Conservation (phyloP, 2,888 invertebrate species). For the Melangyna quadrimaculata region DNA sequence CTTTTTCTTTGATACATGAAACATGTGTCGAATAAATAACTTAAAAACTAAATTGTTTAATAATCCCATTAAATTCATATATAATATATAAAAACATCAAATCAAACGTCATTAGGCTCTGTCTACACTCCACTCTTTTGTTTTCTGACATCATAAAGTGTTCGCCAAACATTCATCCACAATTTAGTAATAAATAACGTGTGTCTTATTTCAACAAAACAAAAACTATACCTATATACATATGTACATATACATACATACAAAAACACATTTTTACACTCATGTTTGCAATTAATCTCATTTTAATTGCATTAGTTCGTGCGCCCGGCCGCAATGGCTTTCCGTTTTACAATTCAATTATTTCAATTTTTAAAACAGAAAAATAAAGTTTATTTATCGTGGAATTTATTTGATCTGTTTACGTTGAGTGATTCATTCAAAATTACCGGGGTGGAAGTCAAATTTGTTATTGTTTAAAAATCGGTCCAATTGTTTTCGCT, state of each 20-base stretch:
- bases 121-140: not conserved
- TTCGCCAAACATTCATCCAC: not conserved
- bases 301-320: constrained; percentile 25
- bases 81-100: no score
- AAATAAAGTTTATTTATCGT: not conserved
- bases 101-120: not conserved
- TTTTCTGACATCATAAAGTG: not conserved
- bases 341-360: not conserved
- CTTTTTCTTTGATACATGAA: not conserved
- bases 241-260: no score
- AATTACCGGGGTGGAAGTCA: constrained; percentile 8
- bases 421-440: not conserved
- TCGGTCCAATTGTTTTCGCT: not conserved
- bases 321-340: not conserved
- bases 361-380: not conserved
- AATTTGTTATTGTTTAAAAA: constrained; percentile 17
- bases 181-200: not conserved
- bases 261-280: not conserved
- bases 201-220: not conserved
- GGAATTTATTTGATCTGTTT: not conserved
- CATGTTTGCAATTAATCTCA: constrained; percentile 19
- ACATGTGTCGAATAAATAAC: not conserved
- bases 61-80: not conserved
- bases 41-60: not conserved
- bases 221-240: no score